Conservation (phyloP, 2,113 vertebrate genomes). For the Leptobrachium leishanense region DNA sequence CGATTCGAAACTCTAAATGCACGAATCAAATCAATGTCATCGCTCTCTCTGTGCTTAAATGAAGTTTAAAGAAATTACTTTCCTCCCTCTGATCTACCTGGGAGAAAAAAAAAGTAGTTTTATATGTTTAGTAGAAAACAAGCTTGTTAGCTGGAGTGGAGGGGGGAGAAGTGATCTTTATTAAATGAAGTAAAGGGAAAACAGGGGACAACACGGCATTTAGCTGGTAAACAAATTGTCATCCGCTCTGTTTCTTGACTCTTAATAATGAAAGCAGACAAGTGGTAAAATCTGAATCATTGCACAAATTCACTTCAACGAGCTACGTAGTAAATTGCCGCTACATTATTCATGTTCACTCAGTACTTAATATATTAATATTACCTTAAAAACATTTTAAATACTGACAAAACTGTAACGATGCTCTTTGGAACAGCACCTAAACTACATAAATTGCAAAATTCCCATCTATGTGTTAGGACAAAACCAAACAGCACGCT, state of each 20-base stretch:
- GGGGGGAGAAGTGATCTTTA: background rate
- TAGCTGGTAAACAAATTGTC: background rate
- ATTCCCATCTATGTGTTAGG: too few species aligned
- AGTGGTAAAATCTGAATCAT: background rate
- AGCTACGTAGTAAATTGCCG: background rate
- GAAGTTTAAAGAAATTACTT: background rate
- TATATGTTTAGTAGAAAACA: background rate
- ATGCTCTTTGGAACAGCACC: too few species aligned
- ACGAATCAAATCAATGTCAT: constrained; percentile 46
- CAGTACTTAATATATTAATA: constrained; percentile 25
- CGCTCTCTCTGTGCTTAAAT: background rate
- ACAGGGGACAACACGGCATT: background rate
- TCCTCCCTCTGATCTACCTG: background rate
- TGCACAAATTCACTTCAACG: constrained; percentile 18
- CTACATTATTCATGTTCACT: constrained; percentile 9
- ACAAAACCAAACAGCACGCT: too few species aligned
- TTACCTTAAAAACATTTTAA: constrained; percentile 3
- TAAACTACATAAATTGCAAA: too few species aligned
- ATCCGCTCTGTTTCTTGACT: background rate
- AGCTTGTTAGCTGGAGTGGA: background rate
- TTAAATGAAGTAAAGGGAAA: background rate
- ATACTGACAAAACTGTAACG: too few species aligned
- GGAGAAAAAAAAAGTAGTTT: background rate
- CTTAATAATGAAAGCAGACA: background rate
- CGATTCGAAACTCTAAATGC: constrained; percentile 36